Evolutionary conservation across 1,140 invertebrate species (phyloP).

Genomic region (Drosophila parvula): DNA sequence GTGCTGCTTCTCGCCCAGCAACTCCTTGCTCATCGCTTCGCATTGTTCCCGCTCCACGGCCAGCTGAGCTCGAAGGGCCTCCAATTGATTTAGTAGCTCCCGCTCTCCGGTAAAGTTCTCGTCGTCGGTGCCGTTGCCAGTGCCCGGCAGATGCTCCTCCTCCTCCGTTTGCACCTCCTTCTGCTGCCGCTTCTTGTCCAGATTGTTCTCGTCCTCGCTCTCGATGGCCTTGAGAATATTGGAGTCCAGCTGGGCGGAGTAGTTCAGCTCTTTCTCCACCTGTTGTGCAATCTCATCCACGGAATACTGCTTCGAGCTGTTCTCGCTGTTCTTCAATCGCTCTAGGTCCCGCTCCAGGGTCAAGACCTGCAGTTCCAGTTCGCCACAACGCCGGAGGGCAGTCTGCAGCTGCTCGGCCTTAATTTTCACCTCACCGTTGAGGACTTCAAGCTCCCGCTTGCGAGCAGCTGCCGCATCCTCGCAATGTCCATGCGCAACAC

Average conservation of each 20-base stretch:
- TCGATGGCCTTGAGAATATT: conserved; percentile 86
- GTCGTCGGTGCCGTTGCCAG: conserved; percentile 71
- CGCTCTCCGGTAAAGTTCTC: conserved; percentile 79
- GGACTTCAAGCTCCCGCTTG: conserved; percentile 59
- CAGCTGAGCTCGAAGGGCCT: conserved; percentile 84
- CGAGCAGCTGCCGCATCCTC: conserved; percentile 55
- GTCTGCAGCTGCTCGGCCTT: conserved; percentile 62
- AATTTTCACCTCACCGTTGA: conserved; percentile 64
- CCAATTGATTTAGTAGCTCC: conserved; percentile 76
- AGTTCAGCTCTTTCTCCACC: conserved; percentile 86
- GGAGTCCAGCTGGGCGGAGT: conserved; percentile 86
- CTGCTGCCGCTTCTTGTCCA: conserved; percentile 84
- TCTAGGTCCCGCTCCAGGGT: conserved; percentile 69
- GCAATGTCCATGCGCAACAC: conserved; percentile 66
- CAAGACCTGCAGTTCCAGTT: conserved; percentile 57
- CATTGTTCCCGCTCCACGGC: conserved; percentile 84
- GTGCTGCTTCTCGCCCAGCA: conserved; percentile 85
- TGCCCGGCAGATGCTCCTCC: conserved; percentile 32
- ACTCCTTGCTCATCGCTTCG: conserved; percentile 84
- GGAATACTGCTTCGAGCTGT: conserved; percentile 80
- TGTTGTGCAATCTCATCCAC: conserved; percentile 86
- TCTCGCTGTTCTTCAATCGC: conserved; percentile 62
- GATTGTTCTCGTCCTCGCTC: conserved; percentile 84
- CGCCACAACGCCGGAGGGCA: conserved; percentile 41
- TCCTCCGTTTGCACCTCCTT: conserved; percentile 73